Conservation (phyloP, 2,113 vertebrate species). For the Notarius quadriscutis region DNA sequence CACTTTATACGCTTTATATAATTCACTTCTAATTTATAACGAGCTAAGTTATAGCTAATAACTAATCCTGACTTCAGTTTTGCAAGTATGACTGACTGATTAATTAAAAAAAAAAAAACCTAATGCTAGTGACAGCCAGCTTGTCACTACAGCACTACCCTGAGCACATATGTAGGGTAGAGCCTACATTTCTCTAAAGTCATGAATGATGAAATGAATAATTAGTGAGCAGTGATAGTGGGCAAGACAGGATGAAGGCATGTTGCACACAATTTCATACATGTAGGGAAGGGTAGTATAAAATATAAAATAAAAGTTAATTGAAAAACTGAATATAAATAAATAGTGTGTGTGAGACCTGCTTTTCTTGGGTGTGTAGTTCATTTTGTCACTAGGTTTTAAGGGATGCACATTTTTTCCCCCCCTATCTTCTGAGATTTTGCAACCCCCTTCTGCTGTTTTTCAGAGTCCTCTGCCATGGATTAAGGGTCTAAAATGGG, state of each 20-base stretch:
- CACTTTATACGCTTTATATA: too few relatives aligned
- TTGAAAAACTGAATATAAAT: background rate
- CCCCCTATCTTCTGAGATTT: background rate
- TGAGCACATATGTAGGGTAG: too few relatives aligned
- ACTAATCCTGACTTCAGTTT: background rate
- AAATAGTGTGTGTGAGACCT: background rate
- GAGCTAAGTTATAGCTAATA: background rate
- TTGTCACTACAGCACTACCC: background rate
- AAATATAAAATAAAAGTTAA: background rate
- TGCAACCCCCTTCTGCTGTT: conserved; percentile 18
- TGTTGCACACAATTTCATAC: background rate
- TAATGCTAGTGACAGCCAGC: background rate
- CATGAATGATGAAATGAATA: too few relatives aligned
- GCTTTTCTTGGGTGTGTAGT: background rate
- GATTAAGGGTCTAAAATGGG: conserved; percentile 98
- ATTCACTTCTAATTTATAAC: background rate
- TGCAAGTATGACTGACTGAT: background rate
- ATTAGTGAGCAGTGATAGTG: too few relatives aligned
- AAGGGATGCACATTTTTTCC: background rate
- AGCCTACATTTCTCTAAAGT: too few relatives aligned
- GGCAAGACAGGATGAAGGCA: too few relatives aligned
- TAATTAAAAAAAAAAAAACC: background rate
- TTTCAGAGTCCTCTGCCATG: conserved; percentile 90
- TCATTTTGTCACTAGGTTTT: background rate
- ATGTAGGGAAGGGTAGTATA: background rate